A percentile compares a stretch with the other conserved stretches of the same genome.
phyloP scores from a whole-genome alignment of 2,797 vertebrate genomes.

The Capromys pilorides region DNA sequence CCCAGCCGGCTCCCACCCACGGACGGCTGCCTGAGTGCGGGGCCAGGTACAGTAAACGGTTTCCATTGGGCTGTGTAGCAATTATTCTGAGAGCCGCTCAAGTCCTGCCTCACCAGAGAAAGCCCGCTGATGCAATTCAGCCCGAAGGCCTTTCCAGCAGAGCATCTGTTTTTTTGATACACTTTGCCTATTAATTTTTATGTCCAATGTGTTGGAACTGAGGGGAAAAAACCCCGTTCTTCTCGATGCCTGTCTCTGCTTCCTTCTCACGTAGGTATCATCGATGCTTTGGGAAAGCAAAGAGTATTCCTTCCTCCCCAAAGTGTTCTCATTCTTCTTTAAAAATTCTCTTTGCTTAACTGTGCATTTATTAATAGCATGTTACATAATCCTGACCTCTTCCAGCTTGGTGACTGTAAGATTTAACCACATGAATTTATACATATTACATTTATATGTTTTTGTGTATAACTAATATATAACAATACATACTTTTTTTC shows the following conservation, averaged over 20 bases:
- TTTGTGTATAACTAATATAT: not conserved
- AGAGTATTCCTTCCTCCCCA: not conserved
- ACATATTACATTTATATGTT: not conserved
- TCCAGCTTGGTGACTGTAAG: slow-evolving; percentile 44
- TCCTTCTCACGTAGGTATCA: slow-evolving; percentile 43
- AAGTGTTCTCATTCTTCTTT: not conserved
- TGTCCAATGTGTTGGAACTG: slow-evolving; percentile 68
- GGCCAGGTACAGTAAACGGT: slow-evolving; percentile 43
- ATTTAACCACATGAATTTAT: not conserved
- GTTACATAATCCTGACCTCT: slow-evolving; percentile 1
- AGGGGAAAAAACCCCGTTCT: slow-evolving; percentile 68
- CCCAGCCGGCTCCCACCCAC: not conserved
- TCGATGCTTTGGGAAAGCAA: slow-evolving; percentile 36
- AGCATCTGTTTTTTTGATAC: slow-evolving; percentile 82
- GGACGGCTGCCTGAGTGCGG: slow-evolving; percentile 16
- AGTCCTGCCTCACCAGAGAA: slow-evolving; percentile 74
- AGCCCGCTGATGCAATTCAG: slow-evolving; percentile 73
- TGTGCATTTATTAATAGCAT: slow-evolving; percentile 24
- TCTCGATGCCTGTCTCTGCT: slow-evolving; percentile 66
- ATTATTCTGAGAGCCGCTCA: slow-evolving; percentile 71
- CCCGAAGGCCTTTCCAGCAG: slow-evolving; percentile 71
- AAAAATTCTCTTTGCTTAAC: slow-evolving; percentile 18
- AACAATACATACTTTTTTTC: not conserved
- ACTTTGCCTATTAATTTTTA: slow-evolving; percentile 80
- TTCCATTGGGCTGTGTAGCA: slow-evolving; percentile 70